Conservation (phyloP, 2,888 invertebrate species). For the Pimpla rufipes region DNA sequence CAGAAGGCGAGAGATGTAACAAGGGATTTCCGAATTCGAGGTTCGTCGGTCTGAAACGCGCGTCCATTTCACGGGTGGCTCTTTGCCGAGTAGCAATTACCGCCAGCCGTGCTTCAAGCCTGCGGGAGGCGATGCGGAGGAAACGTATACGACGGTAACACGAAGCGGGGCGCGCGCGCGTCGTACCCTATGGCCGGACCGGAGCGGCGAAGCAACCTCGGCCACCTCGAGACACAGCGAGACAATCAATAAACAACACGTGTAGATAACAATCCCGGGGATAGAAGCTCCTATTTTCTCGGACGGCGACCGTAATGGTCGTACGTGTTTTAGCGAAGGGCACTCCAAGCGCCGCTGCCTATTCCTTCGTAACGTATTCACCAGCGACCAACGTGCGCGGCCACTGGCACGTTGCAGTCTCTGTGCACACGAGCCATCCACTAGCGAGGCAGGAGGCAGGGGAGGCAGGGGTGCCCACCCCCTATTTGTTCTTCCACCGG, state of each 20-base stretch:
- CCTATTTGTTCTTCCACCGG: neutral
- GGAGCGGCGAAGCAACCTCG: slow-evolving; percentile 57
- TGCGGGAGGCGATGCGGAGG: slow-evolving; percentile 67
- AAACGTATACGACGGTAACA: slow-evolving; percentile 34
- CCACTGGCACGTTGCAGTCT: slow-evolving; percentile 59
- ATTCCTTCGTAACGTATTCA: slow-evolving; percentile 72
- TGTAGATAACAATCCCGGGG: slow-evolving; percentile 84
- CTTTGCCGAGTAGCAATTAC: slow-evolving; percentile 79
- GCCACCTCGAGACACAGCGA: slow-evolving; percentile 80
- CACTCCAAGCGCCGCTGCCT: slow-evolving; percentile 65
- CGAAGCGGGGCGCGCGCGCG: neutral
- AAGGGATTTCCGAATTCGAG: slow-evolving; percentile 65
- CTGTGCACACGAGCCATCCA: slow-evolving; percentile 45
- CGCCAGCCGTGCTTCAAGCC: slow-evolving; percentile 78
- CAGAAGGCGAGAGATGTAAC: slow-evolving; percentile 29
- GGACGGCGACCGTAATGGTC: slow-evolving; percentile 82
- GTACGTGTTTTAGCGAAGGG: slow-evolving; percentile 80
- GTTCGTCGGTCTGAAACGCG: slow-evolving; percentile 60
- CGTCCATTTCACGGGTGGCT: slow-evolving; percentile 75
- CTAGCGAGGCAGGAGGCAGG: neutral
- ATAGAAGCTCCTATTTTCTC: slow-evolving; percentile 82
- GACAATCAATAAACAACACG: slow-evolving; percentile 85
- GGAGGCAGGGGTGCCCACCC: neutral
- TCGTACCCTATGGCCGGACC: slow-evolving; percentile 43
- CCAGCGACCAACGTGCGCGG: slow-evolving; percentile 58